phyloP scores from a whole-genome alignment of 2,797 vertebrate species.

The Protonibea diacanthus region DNA sequence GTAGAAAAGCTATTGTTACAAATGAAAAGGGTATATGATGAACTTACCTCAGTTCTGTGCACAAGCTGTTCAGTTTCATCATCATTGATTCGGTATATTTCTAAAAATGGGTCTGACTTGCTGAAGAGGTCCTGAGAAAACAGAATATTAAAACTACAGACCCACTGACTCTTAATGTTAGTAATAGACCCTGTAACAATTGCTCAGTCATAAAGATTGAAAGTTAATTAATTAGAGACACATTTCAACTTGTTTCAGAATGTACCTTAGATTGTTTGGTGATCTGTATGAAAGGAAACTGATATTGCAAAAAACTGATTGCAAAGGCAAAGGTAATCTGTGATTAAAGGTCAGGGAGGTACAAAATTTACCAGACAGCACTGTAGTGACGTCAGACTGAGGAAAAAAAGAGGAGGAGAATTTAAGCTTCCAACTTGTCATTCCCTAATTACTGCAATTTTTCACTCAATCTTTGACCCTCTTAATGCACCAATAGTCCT shows the following conservation, averaged over 20 bases:
- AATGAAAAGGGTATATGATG: constrained; percentile 4
- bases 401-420: not conserved
- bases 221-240: not conserved
- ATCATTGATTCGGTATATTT: constrained; percentile 93
- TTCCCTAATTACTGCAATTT: not conserved
- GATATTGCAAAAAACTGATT: no score
- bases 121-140: constrained; percentile 94
- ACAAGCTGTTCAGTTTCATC: constrained; percentile 94
- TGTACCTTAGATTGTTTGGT: not conserved
- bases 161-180: not conserved
- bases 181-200: not conserved
- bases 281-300: not conserved
- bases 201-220: not conserved
- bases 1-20: constrained; percentile 11
- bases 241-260: not conserved
- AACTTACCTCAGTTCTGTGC: constrained; percentile 94
- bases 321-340: constrained; percentile 40
- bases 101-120: constrained; percentile 97
- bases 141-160: constrained; percentile 5
- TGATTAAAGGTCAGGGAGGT: constrained; percentile 62
- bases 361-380: constrained; percentile 8
- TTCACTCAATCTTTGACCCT: constrained; percentile 19
- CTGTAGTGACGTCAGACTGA: not conserved
- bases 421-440: constrained; percentile 2
- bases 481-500: constrained; percentile 2